Conservation (phyloP, 2,797 vertebrate species). For the Microctenopoma steveboyesi region DNA sequence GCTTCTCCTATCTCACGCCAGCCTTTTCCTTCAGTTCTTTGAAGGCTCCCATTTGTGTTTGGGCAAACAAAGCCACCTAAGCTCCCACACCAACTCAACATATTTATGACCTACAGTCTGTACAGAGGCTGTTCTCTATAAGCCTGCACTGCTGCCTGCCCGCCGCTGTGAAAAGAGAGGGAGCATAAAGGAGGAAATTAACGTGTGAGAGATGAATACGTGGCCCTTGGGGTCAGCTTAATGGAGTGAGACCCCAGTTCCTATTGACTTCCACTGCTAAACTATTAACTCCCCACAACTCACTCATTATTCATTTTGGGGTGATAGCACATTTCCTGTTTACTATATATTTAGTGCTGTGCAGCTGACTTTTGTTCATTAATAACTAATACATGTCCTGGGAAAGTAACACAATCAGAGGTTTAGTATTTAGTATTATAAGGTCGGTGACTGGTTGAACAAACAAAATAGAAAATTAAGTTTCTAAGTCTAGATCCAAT, state of each 20-base stretch:
- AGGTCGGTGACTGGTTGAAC: not conserved
- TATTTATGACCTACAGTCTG: slow-evolving; percentile 97
- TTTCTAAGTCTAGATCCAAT: not conserved
- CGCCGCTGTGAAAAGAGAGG: slow-evolving; percentile 90
- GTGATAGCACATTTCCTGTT: slow-evolving; percentile 57
- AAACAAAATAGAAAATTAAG: not conserved
- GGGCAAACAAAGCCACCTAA: slow-evolving; percentile 92
- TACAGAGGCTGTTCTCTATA: slow-evolving; percentile 88
- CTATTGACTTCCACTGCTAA: slow-evolving; percentile 95
- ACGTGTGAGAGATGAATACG: slow-evolving; percentile 97
- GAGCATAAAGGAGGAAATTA: slow-evolving; percentile 97
- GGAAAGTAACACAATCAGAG: too few species aligned
- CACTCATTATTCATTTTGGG: slow-evolving; percentile 93
- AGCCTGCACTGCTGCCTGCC: slow-evolving; percentile 86
- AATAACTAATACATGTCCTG: not conserved
- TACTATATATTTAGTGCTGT: slow-evolving; percentile 34
- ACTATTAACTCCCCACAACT: slow-evolving; percentile 98
- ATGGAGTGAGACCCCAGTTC: slow-evolving; percentile 97
- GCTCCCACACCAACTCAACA: slow-evolving; percentile 91
- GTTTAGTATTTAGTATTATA: too few species aligned
- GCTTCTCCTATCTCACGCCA: slow-evolving; percentile 74
- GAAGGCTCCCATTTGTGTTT: slow-evolving; percentile 86
- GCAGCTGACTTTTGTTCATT: slow-evolving; percentile 39
- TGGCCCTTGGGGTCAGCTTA: slow-evolving; percentile 97
- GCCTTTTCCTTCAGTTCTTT: slow-evolving; percentile 90